Conservation (phyloP, 1,140 invertebrate species). For the Zophobas atratus region DNA sequence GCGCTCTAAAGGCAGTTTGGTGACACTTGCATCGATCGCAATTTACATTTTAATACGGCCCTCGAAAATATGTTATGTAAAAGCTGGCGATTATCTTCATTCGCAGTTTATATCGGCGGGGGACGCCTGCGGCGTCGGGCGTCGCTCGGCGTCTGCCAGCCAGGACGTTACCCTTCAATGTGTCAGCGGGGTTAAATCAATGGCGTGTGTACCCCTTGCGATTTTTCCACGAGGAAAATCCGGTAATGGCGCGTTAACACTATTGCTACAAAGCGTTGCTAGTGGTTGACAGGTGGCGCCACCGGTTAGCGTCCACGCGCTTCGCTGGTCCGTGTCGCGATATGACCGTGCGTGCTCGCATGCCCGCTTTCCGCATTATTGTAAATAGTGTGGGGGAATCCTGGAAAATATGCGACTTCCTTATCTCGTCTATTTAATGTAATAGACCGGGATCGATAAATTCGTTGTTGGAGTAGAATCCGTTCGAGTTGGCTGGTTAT, state of each 20-base stretch:
- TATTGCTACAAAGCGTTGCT: no score
- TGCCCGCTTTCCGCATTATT: slow-evolving; percentile 19
- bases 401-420: slow-evolving; percentile 19
- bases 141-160: slow-evolving; percentile 46
- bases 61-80: slow-evolving; percentile 26
- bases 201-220: slow-evolving; percentile 37
- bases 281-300: no score
- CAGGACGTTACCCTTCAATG: slow-evolving; percentile 58
- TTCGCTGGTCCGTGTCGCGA: background rate
- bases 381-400: slow-evolving; percentile 9
- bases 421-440: slow-evolving; percentile 9
- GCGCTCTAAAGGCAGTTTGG: slow-evolving; percentile 2
- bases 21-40: slow-evolving; percentile 16
- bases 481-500: background rate
- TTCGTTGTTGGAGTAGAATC: background rate
- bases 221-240: slow-evolving; percentile 4
- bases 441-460: slow-evolving; percentile 19
- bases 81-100: slow-evolving; percentile 26
- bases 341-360: slow-evolving; percentile 7
- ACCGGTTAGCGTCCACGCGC: no score
- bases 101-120: slow-evolving; percentile 8
- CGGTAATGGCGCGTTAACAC: no score
- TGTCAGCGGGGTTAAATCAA: slow-evolving; percentile 57
- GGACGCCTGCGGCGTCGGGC: slow-evolving; percentile 24
- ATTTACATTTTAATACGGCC: slow-evolving; percentile 34